phyloP scores from a whole-genome alignment of 2,113 vertebrate genomes.

The Solea solea region DNA sequence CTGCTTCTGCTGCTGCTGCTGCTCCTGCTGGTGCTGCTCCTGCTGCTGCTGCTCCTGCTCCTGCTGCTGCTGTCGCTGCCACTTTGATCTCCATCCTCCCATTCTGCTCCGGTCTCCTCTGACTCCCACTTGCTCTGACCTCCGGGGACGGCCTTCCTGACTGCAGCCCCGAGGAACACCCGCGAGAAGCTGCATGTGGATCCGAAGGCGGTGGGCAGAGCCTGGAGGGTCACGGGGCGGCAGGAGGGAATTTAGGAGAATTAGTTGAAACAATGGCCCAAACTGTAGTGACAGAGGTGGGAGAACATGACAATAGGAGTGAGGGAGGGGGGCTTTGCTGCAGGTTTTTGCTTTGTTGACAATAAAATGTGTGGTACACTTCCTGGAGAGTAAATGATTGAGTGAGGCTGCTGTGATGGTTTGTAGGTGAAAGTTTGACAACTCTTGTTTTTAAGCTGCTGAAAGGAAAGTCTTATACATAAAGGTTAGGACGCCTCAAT shows the following conservation, averaged over 20 bases:
- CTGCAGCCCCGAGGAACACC: conserved; percentile 36
- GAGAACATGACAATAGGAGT: conserved; percentile 10
- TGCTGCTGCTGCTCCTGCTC: background rate
- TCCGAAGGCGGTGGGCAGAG: conserved; percentile 57
- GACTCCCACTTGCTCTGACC: conserved; percentile 70
- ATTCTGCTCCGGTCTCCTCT: conserved; percentile 43
- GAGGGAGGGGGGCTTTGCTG: conserved; percentile 28
- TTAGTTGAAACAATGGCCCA: conserved; percentile 53
- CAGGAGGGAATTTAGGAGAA: conserved; percentile 45
- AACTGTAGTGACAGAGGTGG: conserved; percentile 41
- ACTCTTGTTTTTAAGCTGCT: background rate
- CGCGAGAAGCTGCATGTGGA: conserved; percentile 36
- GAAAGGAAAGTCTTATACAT: no score
- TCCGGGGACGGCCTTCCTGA: conserved; percentile 46
- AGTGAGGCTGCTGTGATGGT: background rate
- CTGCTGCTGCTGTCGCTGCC: conserved; percentile 24
- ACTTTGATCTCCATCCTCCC: conserved; percentile 55
- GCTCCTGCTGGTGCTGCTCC: conserved; percentile 17
- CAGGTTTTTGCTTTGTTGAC: conserved; percentile 67
- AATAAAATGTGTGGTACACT: conserved; percentile 75
- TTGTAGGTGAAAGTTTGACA: background rate
- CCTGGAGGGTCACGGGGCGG: conserved; percentile 41
- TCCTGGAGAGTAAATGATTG: conserved; percentile 49
- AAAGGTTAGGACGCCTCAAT: no score
- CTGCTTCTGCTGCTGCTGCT: background rate